Base-by-base conservation (phyloP, 2,113 vertebrate species). In the Phyllopteryx taeniolatus region DNA sequence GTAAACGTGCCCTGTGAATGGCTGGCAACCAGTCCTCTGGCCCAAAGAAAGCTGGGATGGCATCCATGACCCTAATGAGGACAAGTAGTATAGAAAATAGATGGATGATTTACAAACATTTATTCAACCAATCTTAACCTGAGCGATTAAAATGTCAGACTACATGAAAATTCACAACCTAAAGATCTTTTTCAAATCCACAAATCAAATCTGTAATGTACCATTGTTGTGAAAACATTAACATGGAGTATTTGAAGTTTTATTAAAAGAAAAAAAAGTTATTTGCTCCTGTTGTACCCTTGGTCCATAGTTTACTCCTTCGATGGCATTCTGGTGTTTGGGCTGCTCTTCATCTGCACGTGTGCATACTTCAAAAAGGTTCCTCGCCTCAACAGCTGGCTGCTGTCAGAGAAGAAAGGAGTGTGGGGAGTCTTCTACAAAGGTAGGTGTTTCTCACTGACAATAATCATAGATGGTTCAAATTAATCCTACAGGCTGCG, bases 331-430 rank as follows among this genome's bases (percentile, higher is more conserved):
- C 89, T 98, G 81, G 96, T 95, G 22, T 98, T 99, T 43, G 95
- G 96, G 35, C 90, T 99, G 82, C 93, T 99, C 2, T 95, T 99
- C 85, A 89, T 98, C 57, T 99, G 97, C 82, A 98, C 96, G 19
- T 99, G 97, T 90, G 97, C 97, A 1, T 98, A 98, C 89, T 93
- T 98, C 83, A 95, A 94, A 90, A 98, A 98, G 87, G 96, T 99
- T 43, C 97, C 97, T 71, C 95, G 96, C 7, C 90, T 98, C 63
- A 95, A 94, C 88, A 91, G 85, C 86, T 99, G 96, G 96, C 93
- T 99, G 68, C 92, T 98, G 3, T 94, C 94, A 0, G 96, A 99
- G 86, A 98, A 98, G 85, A 95, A 95, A 57, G 97, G 97, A 1
- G 85, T 98, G 51, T 98, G 97, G 95, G 97, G 97, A 0, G 96